Evolutionary conservation across 2,888 invertebrate species (phyloP), one percentile per base, ranked within the genome.

Genomic region (Endotricha flammealis): DNA sequence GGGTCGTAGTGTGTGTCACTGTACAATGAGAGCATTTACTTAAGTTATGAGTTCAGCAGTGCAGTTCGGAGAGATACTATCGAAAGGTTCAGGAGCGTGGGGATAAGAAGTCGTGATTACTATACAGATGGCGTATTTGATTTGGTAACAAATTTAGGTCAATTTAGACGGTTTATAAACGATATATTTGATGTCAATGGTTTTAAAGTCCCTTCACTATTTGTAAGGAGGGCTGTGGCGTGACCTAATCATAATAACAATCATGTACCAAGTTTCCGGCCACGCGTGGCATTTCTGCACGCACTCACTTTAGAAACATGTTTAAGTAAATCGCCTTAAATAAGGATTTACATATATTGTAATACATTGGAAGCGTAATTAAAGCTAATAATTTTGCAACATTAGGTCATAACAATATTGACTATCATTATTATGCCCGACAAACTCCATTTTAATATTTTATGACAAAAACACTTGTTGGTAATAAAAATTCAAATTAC

Each of bases 1-100:
- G 51, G 52, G 69, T 74, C 73, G 73, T 71, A 59, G 63, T 57
- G 59, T 67, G 70, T 73, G 62, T 69, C 73, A 69, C 79, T 78
- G 59, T 56, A 71, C 68, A 75, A 73, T 65, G 50, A 62, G 62
- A 66, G 56, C 63, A 65, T 66, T 73, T 60, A 65, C 48, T 68
- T 42, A 47, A 69, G 53, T 68, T 64, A 64, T 64, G 64, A 50
- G 49, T 51, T 58, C 59, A 61, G 64, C 56, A 53, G 59, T 66
- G 67, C 70, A 76, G 73, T 79, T 78, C 66, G 61, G 59, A 61
- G 63, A 51, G 65, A 75, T 73, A 59, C 53, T 42, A 57, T 64
- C 56, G 44, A 55, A 41, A 57, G 55, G 51, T 62, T 63, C 54
- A 55, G 38, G 48, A 57, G 50, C 62, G 59, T 65, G 62, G 56